Evolutionary conservation across 2,888 invertebrate species (phyloP).

Genomic region (Synanthedon andrenaeformis): DNA sequence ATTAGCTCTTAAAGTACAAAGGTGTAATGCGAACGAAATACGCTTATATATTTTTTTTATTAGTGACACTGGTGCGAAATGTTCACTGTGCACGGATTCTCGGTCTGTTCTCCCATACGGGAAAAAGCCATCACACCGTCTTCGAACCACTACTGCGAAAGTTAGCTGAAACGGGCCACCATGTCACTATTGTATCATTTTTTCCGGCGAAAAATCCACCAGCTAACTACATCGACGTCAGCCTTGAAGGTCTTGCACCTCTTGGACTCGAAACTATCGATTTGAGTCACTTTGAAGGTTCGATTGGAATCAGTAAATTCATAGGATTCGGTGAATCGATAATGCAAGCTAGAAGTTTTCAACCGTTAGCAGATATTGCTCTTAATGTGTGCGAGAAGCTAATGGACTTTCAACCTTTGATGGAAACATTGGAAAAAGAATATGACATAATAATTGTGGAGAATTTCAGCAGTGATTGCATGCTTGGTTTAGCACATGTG

Average conservation of each 20-base stretch:
- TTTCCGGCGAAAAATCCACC: slow-evolving; percentile 65
- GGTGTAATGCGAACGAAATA: slow-evolving; percentile 28
- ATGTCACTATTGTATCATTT: slow-evolving; percentile 71
- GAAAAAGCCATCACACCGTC: slow-evolving; percentile 74
- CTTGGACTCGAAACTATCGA: slow-evolving; percentile 43
- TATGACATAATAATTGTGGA: slow-evolving; percentile 75
- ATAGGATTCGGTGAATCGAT: slow-evolving; percentile 30
- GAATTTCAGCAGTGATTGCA: slow-evolving; percentile 74
- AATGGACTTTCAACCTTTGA: slow-evolving; percentile 42
- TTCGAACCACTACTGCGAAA: slow-evolving; percentile 67
- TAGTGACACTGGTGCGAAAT: slow-evolving; percentile 23
- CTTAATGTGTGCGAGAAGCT: slow-evolving; percentile 42
- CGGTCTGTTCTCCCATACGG: slow-evolving; percentile 70
- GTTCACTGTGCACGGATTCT: slow-evolving; percentile 59
- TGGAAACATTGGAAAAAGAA: slow-evolving; percentile 38
- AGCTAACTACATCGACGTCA: slow-evolving; percentile 51
- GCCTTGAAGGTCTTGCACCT: slow-evolving; percentile 46
- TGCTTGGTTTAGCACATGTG: slow-evolving; percentile 70
- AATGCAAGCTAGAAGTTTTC: slow-evolving; percentile 30
- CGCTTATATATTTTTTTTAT: slow-evolving; percentile 11
- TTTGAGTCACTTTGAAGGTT: slow-evolving; percentile 28
- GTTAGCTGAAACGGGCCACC: slow-evolving; percentile 69
- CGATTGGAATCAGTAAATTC: slow-evolving; percentile 19
- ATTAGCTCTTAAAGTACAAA: not conserved
- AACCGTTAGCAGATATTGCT: slow-evolving; percentile 37